Base-by-base conservation (phyloP, 2,797 vertebrate species). In the Smutsia temminckii region DNA sequence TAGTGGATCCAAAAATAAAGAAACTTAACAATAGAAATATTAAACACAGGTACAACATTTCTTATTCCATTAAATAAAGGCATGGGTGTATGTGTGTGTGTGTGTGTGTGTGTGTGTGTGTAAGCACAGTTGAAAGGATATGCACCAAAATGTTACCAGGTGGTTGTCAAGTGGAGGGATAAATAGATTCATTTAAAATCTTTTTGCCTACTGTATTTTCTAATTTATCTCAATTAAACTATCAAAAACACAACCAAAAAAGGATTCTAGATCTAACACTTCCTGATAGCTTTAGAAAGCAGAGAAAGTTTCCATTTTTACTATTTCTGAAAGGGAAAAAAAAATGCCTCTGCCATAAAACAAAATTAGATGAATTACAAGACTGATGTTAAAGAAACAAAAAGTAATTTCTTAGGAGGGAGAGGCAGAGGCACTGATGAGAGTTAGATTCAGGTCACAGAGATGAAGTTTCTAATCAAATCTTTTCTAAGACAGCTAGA, bases 151-250 rank as follows among this genome's bases (percentile, higher is more conserved):
- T 37, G 8, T 94, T 79, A 94, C 49, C 20, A 49, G n/a, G 32
- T 25, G 27, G 27, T 10, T 90, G 53, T 85, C 69, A 74, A 53
- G 40, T 14, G 55, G 64, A 42, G 3, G 21, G 85, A 71, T 71
- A 91, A 46, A 89, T 6, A 40, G 29, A 13, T 81, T 29, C 13
- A 80, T 79, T 91, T 61, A 27, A 57, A 79, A 68, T 63, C 14
- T 85, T 96, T 85, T 27, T 77, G 34, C 40, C 61, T 85, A 75
- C 21, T 69, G 2, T 89, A 85, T 83, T 96, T 94, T 88, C 13
- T 21, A 74, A 90, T 12, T n/a, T 77, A 89, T 91, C 51, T 89
- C 27, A 40, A 84, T 92, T 59, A 46, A 96, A 97, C 66, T 68
- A 72, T 10, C 46, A 92, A 96, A 88, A 85, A 66, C 57, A 74